Evolutionary conservation across 2,888 invertebrate species (phyloP), one percentile per base, ranked within the genome.

Genomic region (Caenorhabditis macrosperma): DNA sequence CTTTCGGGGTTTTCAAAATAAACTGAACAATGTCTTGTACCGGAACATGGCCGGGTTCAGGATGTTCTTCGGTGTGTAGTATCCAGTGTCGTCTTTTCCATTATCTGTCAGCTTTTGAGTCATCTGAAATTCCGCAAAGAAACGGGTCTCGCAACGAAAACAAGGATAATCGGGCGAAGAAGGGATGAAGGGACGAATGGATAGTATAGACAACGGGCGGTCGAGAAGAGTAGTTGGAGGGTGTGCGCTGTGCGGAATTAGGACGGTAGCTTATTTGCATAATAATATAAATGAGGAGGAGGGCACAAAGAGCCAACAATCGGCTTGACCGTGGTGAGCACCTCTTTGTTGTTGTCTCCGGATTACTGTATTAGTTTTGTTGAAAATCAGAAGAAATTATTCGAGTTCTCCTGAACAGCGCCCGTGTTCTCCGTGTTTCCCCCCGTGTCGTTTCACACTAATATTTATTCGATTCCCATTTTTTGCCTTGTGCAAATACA

Each of bases 41-140:
- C 76, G 35, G 26, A 80, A 81, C 81, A 81, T 76, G 6, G 81
- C 81, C 0, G 81, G 81, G 67, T 81, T 81, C 33, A 81, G 35
- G 30, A 81, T 81, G 46, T 81, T 81, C 38, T 81, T 81, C 7
- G 81, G 81, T 3, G 76, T 77, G 35, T 81, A 72, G 41, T 81
- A 81, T 22, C 81, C 81, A 50, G 61, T 61, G 41, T 76, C 80
- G 54, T 78, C 68, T 35, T 67, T 67, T 24, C 48, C 66, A 20
- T 35, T 61, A 22, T 67, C 67, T 3, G 15, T 1, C 0, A 52
- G 3, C 12, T 46, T 55, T 44, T 64, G 55, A 12, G 64, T 52
- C 74, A 74, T 74, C 17, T 30, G n/a, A 1, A 33, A 55, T 7
- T 24, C 54, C 54, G 1, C 3, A 30, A 54, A 54, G 24, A 24